phyloP scores from a whole-genome alignment of 53 echinoderm and acorn worm genomes.

The Holothuria scabra region DNA sequence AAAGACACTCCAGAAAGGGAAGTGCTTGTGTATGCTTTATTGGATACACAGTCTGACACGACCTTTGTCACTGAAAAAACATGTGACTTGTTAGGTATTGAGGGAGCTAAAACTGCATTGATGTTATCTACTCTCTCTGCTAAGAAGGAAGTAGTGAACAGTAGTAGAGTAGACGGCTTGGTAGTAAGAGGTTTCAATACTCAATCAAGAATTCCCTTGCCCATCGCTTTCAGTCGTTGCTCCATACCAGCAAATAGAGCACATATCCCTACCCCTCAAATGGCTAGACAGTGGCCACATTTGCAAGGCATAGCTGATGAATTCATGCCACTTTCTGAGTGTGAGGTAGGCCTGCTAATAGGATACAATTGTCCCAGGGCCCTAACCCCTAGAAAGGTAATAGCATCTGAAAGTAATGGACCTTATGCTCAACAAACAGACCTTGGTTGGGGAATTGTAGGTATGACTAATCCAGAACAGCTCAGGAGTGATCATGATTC shows the following conservation, averaged over 20 bases:
- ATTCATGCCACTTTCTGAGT: slow-evolving; percentile 2
- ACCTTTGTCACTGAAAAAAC: slow-evolving; percentile 15
- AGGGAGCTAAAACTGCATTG: not conserved
- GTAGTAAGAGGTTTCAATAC: not conserved
- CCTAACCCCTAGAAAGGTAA: not conserved
- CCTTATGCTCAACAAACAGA: slow-evolving; percentile 31
- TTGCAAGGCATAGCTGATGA: no score
- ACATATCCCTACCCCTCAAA: slow-evolving; percentile 11
- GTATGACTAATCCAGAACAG: not conserved
- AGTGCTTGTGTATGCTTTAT: not conserved
- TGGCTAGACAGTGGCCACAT: no score
- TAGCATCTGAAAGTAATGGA: not conserved
- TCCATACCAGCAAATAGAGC: slow-evolving; percentile 16
- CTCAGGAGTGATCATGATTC: not conserved
- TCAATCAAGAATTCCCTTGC: not conserved
- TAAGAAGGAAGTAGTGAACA: not conserved
- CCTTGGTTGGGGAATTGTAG: slow-evolving; percentile 33
- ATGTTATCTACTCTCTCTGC: not conserved
- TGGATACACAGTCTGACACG: slow-evolving; percentile 17
- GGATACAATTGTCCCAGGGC: no score
- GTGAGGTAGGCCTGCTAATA: slow-evolving; percentile 14
- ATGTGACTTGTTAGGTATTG: slow-evolving; percentile 4
- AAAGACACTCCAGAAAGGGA: not conserved
- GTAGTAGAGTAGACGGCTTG: slow-evolving; percentile 19
- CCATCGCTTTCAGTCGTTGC: not conserved